Percentiles rank a stretch among this genome's conserved stretches.
phyloP scores from a whole-genome alignment of 2,888 invertebrate species.

The Thecocarcelia acutangulata region DNA sequence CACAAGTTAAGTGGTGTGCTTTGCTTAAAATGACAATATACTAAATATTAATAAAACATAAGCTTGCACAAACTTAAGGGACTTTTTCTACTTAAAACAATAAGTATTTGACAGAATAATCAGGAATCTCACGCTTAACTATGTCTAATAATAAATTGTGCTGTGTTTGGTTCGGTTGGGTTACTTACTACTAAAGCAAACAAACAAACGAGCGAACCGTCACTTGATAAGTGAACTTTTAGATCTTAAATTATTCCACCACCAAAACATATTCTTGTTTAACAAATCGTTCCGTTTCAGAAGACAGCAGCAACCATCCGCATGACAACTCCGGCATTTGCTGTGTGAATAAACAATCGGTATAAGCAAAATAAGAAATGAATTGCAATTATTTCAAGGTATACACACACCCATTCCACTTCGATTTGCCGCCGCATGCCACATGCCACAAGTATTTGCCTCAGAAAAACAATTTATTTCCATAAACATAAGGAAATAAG shows the following conservation, averaged over 20 bases:
- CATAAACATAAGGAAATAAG: conserved; percentile 7
- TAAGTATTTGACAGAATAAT: no score
- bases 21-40: no score
- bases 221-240: conserved; percentile 15
- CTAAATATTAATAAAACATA: no score
- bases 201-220: no score
- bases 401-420: background rate
- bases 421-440: background rate
- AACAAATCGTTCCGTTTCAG: conserved; percentile 13
- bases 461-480: conserved; percentile 37
- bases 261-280: conserved; percentile 32
- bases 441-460: conserved; percentile 18
- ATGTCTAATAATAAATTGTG: no score
- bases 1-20: no score
- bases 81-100: no score
- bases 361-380: background rate
- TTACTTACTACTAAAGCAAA: no score
- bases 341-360: conserved; percentile 5
- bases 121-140: no score
- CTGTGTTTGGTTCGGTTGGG: no score
- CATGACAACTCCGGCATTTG: conserved; percentile 11
- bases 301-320: background rate
- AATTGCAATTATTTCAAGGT: conserved; percentile 12
- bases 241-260: conserved; percentile 24
- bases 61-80: no score